Base-by-base conservation (phyloP, 2,888 invertebrate species). In the Phaedon cochleariae region DNA sequence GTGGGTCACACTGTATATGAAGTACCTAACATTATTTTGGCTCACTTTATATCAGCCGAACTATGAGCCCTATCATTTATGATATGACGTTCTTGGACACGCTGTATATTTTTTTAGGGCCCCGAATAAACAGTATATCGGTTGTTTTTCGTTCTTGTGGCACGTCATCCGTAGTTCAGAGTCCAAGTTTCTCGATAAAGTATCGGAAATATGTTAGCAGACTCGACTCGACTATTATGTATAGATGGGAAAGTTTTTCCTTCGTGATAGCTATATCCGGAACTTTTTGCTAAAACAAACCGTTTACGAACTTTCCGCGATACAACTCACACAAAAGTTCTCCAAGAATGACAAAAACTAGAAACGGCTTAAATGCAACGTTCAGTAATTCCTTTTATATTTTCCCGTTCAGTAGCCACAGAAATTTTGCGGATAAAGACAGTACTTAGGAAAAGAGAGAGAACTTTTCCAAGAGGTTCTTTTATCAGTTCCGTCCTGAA, bases 251-350 rank as follows among this genome's bases (percentile, higher is more conserved):
- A 45, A 57, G 57, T 57, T 57, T 45, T 57, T 45, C 29, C 57
- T 45, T 18, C 15, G 10, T 26, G 45, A 57, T 45, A 26, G 57
- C 21, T n/a, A 21, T 41, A 55, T 55, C 55, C 31, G 4, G 17
- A 48, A 49, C 26, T 59, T 59, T 72, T 71, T 70, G 26, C 62
- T 59, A 70, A 70, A 67, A 71, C 68, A 72, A 72, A 72, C 73
- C 68, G 70, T 70, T 69, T 55, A 71, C 64, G 67, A 70, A 68
- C 49, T 69, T 66, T 54, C 65, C 72, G 71, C 41, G 41, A 41
- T 41, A 68, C 59, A 59, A 57, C 49, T 62, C 41, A 12, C 45
- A 34, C 20, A 22, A 18, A 45, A 59, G 48, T 41, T 59, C 34
- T 51, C 51, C 10, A 49, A 51, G 49, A 59, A 59, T 52, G 41